These are phyloP conservation scores for Tenthredo livida DNA, from an alignment of 2,888 invertebrate species.

Conservation along the genomic window DNA sequence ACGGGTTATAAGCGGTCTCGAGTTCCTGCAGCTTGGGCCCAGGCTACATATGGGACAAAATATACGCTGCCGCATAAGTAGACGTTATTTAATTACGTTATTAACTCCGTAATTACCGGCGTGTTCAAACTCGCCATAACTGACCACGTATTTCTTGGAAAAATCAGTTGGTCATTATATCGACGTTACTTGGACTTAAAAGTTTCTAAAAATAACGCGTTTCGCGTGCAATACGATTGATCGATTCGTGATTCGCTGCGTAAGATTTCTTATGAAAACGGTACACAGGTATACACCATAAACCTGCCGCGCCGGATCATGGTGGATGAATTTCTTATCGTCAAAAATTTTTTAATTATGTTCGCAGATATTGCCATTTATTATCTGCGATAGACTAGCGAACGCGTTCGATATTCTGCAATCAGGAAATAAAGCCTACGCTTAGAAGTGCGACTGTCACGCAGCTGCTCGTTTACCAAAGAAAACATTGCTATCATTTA, in stretches of 20 bases:
- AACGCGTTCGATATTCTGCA: conserved; percentile 28
- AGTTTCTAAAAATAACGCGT: conserved; percentile 22
- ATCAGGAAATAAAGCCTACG: conserved; percentile 50
- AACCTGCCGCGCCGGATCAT: too few relatives aligned
- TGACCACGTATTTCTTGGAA: not conserved
- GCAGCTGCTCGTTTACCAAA: conserved; percentile 48
- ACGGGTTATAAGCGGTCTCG: not conserved
- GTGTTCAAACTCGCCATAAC: conserved; percentile 28
- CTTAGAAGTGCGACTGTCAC: conserved; percentile 38
- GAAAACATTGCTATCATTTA: conserved; percentile 61
- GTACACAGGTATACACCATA: too few relatives aligned
- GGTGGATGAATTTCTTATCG: too few relatives aligned
- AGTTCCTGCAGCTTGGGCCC: conserved; percentile 14
- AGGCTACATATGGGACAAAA: conserved; percentile 32
- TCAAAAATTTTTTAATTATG: not conserved
- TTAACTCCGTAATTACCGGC: conserved; percentile 48
- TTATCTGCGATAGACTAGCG: not conserved
- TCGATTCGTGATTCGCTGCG: not conserved
- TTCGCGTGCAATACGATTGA: conserved; percentile 4
- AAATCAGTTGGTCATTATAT: conserved; percentile 11
- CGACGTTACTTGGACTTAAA: not conserved
- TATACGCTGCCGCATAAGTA: conserved; percentile 49
- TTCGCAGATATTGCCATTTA: not conserved
- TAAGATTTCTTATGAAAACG: not conserved
- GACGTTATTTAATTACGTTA: conserved; percentile 51